Percentiles rank a stretch among this genome's conserved stretches.
Evolutionary conservation across 2,888 invertebrate species (phyloP).

Genomic region (Plagodis pulveraria): DNA sequence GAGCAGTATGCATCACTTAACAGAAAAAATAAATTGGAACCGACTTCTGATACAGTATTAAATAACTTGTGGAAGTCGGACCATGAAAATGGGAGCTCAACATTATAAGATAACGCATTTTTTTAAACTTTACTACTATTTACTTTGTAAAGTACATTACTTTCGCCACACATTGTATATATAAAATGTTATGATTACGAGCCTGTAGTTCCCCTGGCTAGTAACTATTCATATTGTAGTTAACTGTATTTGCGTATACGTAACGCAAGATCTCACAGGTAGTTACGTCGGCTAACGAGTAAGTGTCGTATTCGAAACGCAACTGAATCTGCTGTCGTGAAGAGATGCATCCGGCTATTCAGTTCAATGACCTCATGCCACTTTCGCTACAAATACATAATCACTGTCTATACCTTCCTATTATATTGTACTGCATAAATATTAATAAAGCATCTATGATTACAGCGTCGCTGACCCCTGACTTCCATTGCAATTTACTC

Average conservation of each 20-base stretch:
- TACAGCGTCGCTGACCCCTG: constrained; percentile 42
- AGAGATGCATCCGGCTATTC: constrained; percentile 61
- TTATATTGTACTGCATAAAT: constrained; percentile 29
- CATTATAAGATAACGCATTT: too few species aligned
- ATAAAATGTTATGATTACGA: too few species aligned
- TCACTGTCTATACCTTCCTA: constrained; percentile 39
- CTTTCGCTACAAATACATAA: constrained; percentile 71
- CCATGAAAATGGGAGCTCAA: too few species aligned
- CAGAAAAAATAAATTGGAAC: too few species aligned
- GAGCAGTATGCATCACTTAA: too few species aligned
- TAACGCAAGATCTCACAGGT: constrained; percentile 14
- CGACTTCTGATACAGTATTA: too few species aligned
- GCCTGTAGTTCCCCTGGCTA: too few species aligned
- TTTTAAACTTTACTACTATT: too few species aligned
- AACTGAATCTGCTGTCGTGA: constrained; percentile 52
- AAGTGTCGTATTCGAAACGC: constrained; percentile 59
- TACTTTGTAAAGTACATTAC: too few species aligned
- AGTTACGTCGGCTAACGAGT: constrained; percentile 39
- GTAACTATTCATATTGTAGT: neutral
- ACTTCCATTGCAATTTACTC: constrained; percentile 34
- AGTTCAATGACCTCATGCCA: constrained; percentile 63
- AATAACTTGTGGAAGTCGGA: too few species aligned
- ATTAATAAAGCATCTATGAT: constrained; percentile 31
- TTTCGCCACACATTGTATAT: too few species aligned
- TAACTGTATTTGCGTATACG: constrained; percentile 7